Evolutionary conservation across 2,888 invertebrate genomes (phyloP), one percentile per base, ranked within the genome.

Genomic region (Bunonema sp.): DNA sequence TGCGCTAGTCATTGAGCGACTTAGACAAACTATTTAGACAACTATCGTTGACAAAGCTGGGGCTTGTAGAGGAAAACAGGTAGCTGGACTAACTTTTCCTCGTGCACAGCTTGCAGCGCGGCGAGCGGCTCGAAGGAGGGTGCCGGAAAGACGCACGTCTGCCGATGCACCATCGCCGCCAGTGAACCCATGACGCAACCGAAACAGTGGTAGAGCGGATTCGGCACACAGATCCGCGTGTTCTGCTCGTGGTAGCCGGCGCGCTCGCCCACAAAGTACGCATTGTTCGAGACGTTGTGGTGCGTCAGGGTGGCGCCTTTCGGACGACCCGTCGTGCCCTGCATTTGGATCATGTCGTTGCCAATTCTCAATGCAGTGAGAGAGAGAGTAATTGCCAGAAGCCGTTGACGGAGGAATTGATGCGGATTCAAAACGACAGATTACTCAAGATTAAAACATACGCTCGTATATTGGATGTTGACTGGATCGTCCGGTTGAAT

Each of bases 271-370:
- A 79, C 72, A 55, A 77, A 76, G 58, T 76, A 77, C 4, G 79
- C 76, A 68, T 85, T 85, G 69, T 87, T 86, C 2, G 82, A 73
- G 16, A 82, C 73, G 46, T 77, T 77, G 59, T 78, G 78, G 64
- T 87, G 84, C 2, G 73, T 67, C 15, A 75, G 57, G 3, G 67
- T 68, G 5, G 71, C 74, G 30, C 81, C 85, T 70, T 86, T 86
- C 0, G 85, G 82, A 29, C 71, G 68, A n/a, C 80, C 80, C 0
- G 85, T 83, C 1, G 82, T 82, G 16, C 82, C 83, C 77, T 77
- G 50, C 20, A 32, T 8, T 32, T 8, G 8, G 8, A 12, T 12
- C 16, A n/a, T 12, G 7, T 32, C 10, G 16, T 32, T 32, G 8
- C 32, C 10, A 8, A 32, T 8, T 12, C 15, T 16, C 15, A 16